Evolutionary conservation across 2,888 invertebrate genomes (phyloP).

Genomic region (Idaea straminata): DNA sequence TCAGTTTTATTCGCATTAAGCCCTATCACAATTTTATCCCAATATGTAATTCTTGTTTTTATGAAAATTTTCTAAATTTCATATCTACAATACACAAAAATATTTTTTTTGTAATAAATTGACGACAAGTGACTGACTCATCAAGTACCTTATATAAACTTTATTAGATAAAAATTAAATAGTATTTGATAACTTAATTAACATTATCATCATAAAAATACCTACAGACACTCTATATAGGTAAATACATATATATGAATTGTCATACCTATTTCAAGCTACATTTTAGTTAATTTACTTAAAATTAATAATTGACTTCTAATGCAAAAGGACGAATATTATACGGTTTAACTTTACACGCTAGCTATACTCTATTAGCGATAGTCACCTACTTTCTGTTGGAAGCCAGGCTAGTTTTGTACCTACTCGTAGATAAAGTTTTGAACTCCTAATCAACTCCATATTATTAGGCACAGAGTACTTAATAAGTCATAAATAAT

Average conservation of each 20-base stretch:
- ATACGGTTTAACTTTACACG: background rate
- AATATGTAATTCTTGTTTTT: background rate
- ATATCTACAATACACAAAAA: no score
- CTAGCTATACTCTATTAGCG: no score
- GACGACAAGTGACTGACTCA: no score
- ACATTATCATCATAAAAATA: background rate
- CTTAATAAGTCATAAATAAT: background rate
- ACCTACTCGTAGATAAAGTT: background rate
- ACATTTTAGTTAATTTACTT: background rate
- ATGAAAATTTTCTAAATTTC: no score
- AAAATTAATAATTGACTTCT: background rate
- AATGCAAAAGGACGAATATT: background rate
- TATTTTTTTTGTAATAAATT: no score
- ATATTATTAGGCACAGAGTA: no score
- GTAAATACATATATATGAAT: background rate
- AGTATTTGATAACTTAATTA: background rate
- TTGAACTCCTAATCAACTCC: no score
- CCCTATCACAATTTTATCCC: background rate
- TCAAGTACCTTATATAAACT: no score
- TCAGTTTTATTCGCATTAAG: background rate
- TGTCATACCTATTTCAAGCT: background rate
- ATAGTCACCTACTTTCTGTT: no score
- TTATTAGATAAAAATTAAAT: background rate
- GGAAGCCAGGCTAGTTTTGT: background rate
- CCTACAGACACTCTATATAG: background rate